Evolutionary conservation across 53 echinoderm and acorn worm species (phyloP), one percentile per base, ranked within the genome.

Genomic region (Glandiceps talaboti): DNA sequence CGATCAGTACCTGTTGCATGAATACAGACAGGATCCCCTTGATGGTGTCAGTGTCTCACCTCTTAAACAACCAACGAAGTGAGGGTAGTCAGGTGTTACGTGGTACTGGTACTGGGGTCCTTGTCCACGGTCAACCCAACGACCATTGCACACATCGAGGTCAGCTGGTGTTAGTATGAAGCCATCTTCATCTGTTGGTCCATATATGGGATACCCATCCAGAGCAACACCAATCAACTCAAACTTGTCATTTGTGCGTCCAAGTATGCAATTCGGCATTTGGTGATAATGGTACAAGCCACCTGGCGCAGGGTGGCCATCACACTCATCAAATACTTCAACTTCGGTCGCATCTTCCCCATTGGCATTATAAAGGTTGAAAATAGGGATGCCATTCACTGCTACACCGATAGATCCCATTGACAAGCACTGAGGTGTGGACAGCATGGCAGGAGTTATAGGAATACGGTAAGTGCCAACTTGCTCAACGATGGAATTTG

Each of bases 121-220:
- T n/a, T n/a, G n/a, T n/a, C n/a, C n/a, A 14, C 73, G 73, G 0
- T 0, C 81, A 10, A 73, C 72, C 27, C 73, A 26, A n/a, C 26
- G 20, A 74, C 81, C 81, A 29, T 81, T 73, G 32, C 81, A 81
- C 12, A 74, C 74, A 0, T 0, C 81, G 10, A 81, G 30, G 0
- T 81, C 81, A 25, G 26, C 81, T 14, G 81, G 73, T 32, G 81
- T 81, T 73, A 81, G 29, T 73, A 28, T 25, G 73, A 26, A 25
- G 27, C 81, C 81, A 14, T 81, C 74, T 74, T 30, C 31, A 73
- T 81, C 33, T 73, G 14, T 30, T 12, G 81, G 81, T 74, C 74
- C 81, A 28, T 81, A 81, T n/a, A 81, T 81, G 14, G 81, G 81
- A 81, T 27, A 81, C 29, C 81, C 81, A 0, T 81, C 81, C 0